These are phyloP conservation scores for Acrocephalus kingi DNA, from an alignment of 2,113 vertebrate genomes.

Conservation along the genomic window DNA sequence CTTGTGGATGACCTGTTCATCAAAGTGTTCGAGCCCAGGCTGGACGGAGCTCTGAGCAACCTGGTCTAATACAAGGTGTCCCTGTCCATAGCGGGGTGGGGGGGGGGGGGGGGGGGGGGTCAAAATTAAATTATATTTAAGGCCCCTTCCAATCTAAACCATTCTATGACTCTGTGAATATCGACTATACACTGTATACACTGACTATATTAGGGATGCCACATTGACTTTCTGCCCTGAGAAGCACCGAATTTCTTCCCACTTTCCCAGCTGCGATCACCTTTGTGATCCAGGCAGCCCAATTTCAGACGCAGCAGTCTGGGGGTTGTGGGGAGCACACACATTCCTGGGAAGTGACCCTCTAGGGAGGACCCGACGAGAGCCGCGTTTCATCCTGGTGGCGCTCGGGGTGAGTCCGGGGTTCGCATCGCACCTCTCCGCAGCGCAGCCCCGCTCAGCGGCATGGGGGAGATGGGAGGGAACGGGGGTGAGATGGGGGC, in stretches of 20 bases:
- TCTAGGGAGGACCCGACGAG: fast-evolving
- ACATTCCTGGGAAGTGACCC: not conserved
- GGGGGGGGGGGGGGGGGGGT: too few species aligned
- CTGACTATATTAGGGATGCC: not conserved
- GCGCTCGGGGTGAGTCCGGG: not conserved
- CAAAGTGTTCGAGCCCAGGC: not conserved
- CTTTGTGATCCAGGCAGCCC: not conserved
- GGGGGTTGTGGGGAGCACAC: too few species aligned
- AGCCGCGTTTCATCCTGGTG: not conserved
- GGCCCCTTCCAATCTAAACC: not conserved
- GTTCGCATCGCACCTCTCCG: not conserved
- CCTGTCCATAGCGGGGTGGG: not conserved
- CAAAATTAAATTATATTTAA: not conserved
- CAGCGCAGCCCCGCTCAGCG: not conserved
- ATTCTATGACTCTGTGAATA: not conserved
- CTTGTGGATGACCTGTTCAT: not conserved
- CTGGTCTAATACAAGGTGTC: not conserved
- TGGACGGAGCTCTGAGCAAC: not conserved
- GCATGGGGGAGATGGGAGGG: fast-evolving
- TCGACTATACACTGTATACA: not conserved
- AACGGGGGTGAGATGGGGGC: too few species aligned
- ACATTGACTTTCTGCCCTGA: not conserved
- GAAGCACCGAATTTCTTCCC: not conserved
- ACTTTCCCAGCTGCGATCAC: not conserved
- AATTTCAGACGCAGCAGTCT: fast-evolving